Base-by-base conservation (phyloP, 1,140 invertebrate species). In the Chrysopa pallens region DNA sequence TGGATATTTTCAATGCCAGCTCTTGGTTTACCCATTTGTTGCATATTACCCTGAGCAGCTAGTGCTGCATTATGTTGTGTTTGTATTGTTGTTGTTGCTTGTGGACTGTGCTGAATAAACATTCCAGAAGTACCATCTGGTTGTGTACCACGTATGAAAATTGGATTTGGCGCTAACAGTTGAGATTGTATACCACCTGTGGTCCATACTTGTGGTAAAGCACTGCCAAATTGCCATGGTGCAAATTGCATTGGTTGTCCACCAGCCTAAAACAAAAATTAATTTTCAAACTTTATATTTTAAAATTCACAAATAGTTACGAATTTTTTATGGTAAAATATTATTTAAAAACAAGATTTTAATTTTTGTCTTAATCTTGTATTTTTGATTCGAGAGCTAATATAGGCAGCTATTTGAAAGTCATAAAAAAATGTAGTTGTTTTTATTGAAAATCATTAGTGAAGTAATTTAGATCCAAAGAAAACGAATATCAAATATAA, bases 31-130 rank as follows among this genome's bases (percentile, higher is more conserved):
- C 66, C 60, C 49, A 72, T 64, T 38, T 73, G 62, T 49, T 70
- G 68, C 39, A 73, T 64, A 47, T 67, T 64, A 43, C 69, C 68
- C 29, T 69, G 69, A 0, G 68, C 56, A 35, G 68, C 62, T 8
- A 72, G 53, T 8, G 58, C 52, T 40, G 56, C 55, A 61, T 75
- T 75, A 45, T 76, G 74, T 49, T 60, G 54, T 0, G 38, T 47
- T 46, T 63, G 60, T 39, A 66, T 63, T 0, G 62, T 62, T 42
- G 72, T 66, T 13, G 71, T 58, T 0, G 69, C 68, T 47, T 82
- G 81, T 8, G 82, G 77, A 55, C 78, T 82, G 55, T 87, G 84
- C 54, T 87, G 84, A 49, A 91, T 87, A 50, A 85, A 87, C 80
- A 91, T 88, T 39, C 68, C 63, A 1, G 53, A 53, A 4, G 68